These are phyloP conservation scores for Solenopsis fugax DNA, from an alignment of 1,140 invertebrate genomes.

Conservation along the genomic window DNA sequence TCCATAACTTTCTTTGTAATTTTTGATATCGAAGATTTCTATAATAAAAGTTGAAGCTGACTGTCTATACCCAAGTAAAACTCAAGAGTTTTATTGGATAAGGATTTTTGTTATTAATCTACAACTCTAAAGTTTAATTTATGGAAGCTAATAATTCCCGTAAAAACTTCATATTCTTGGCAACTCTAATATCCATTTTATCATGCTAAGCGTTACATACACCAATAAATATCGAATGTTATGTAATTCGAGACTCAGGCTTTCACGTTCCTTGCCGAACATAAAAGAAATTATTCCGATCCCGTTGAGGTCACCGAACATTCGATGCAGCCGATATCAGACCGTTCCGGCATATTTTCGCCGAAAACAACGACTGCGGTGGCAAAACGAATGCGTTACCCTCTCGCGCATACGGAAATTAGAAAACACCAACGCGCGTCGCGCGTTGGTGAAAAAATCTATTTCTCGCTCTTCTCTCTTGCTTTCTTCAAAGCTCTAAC, in stretches of 20 bases:
- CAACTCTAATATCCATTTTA: not conserved
- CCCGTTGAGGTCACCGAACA: constrained; percentile 28
- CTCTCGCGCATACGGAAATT: constrained; percentile 54
- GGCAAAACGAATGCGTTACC: constrained; percentile 38
- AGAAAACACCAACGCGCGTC: constrained; percentile 52
- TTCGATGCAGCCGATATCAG: constrained; percentile 14
- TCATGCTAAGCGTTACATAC: not conserved
- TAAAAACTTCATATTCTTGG: not conserved
- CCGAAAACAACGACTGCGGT: constrained; percentile 24
- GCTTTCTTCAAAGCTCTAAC: not conserved
- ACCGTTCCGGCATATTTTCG: constrained; percentile 6
- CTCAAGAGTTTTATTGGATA: constrained; percentile 10
- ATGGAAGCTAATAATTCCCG: constrained; percentile 21
- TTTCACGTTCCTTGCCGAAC: not conserved
- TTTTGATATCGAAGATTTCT: constrained; percentile 22
- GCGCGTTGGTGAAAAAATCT: constrained; percentile 46
- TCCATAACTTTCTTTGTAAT: constrained; percentile 12
- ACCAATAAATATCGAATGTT: constrained; percentile 1
- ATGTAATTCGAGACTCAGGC: not conserved
- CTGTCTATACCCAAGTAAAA: constrained; percentile 13
- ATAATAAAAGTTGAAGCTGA: not conserved
- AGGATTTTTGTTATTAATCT: constrained; percentile 34
- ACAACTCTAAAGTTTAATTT: constrained; percentile 37
- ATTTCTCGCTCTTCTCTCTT: constrained; percentile 50
- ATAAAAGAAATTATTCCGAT: constrained; percentile 34